phyloP scores from a whole-genome alignment of 2,888 invertebrate genomes.

The Caenorhabditis sp. region DNA sequence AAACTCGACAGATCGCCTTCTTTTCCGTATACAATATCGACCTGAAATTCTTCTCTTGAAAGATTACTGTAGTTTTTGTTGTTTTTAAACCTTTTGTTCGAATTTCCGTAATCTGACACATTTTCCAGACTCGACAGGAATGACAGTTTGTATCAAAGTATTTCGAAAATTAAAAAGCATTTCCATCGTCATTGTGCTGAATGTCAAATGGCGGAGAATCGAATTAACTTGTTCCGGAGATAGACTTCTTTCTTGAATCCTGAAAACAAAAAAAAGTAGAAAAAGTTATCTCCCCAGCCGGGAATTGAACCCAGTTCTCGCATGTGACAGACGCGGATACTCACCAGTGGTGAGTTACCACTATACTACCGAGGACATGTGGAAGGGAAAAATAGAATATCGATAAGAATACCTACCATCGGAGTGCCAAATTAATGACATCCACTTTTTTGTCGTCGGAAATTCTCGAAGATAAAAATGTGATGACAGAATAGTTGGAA shows the following conservation, averaged over 20 bases:
- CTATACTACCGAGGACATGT: too few species aligned
- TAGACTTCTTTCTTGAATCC: slow-evolving; percentile 27
- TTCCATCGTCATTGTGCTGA: slow-evolving; percentile 22
- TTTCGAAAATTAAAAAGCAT: slow-evolving; percentile 12
- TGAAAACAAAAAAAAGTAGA: slow-evolving; percentile 7
- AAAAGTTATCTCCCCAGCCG: slow-evolving; percentile 52
- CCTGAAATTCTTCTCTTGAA: too few species aligned
- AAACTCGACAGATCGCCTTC: too few species aligned
- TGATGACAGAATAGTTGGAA: slow-evolving; percentile 15
- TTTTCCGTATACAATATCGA: too few species aligned
- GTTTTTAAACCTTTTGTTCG: too few species aligned
- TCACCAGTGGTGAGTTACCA: too few species aligned
- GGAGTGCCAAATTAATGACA: slow-evolving; percentile 22
- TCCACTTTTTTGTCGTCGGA: slow-evolving; percentile 17
- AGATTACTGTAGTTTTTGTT: too few species aligned
- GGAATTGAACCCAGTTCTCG: slow-evolving; percentile 57
- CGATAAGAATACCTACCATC: slow-evolving; percentile 5
- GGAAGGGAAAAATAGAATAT: too few species aligned
- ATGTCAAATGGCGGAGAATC: slow-evolving; percentile 14
- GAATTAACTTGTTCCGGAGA: slow-evolving; percentile 10
- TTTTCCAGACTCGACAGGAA: too few species aligned
- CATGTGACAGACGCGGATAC: slow-evolving; percentile 60
- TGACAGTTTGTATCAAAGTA: slow-evolving; percentile 13
- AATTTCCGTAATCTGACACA: too few species aligned
- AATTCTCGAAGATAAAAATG: slow-evolving; percentile 17